Conservation (phyloP, 2,888 invertebrate genomes). For the Odontothrips loti region DNA sequence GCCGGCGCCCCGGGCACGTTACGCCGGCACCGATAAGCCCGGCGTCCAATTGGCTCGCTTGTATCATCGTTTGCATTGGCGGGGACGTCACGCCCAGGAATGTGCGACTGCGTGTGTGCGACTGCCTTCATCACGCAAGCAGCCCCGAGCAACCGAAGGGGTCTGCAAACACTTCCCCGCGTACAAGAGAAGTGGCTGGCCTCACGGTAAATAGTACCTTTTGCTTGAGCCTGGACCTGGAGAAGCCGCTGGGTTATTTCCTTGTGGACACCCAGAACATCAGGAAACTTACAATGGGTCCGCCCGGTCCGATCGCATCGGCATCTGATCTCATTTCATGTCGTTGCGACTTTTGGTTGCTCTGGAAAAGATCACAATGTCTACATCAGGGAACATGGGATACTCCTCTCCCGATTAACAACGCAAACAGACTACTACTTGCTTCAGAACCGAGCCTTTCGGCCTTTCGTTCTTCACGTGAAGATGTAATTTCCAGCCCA, state of each 20-base stretch:
- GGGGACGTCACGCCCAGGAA: neutral
- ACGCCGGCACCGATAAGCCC: neutral
- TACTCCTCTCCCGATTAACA: neutral
- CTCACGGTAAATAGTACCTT: too few relatives aligned
- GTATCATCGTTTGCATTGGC: slow-evolving; percentile 16
- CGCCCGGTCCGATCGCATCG: too few relatives aligned
- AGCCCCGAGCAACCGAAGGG: neutral
- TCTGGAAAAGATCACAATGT: neutral
- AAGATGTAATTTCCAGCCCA: slow-evolving; percentile 6
- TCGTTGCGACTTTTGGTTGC: too few relatives aligned
- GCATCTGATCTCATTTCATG: too few relatives aligned
- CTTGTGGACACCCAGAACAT: too few relatives aligned
- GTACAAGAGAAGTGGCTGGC: too few relatives aligned
- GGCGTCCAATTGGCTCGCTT: neutral
- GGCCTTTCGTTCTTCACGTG: neutral
- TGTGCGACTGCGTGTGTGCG: neutral
- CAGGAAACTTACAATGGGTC: too few relatives aligned
- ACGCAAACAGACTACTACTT: neutral
- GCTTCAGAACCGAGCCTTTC: neutral
- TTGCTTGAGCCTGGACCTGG: too few relatives aligned
- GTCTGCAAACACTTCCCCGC: neutral
- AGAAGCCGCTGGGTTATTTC: too few relatives aligned
- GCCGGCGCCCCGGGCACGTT: too few relatives aligned
- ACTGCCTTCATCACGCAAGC: neutral
- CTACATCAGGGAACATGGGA: neutral